Base-by-base conservation (phyloP, 2,113 vertebrate species). In the Bolborhynchus lineola region DNA sequence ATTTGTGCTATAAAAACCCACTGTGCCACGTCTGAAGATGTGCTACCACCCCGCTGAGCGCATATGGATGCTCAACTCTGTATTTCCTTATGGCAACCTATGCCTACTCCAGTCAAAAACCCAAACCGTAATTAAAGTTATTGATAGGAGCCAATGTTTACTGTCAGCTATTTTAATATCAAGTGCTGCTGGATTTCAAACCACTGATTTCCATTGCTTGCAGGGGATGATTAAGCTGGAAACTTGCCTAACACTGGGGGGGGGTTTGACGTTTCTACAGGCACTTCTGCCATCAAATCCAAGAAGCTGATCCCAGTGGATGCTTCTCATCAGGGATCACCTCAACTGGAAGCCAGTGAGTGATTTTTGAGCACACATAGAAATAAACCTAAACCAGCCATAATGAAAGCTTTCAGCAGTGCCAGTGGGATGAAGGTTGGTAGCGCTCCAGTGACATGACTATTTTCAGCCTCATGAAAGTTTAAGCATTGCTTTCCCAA, bases 41-140 rank as follows among this genome's bases (percentile, higher is more conserved):
- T 24, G 52, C 86, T 88, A 68, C 88, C 79, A 42, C 71, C 75
- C 91, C 0, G 7, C 88, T 55, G 82, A 95, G 86, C 67, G 28
- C 0, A 63, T 82, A 93, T 92, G 86, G 75, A 97, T 65, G 63
- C 90, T 95, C 46, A 93, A 91, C 67, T 71, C 75, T 87, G 37
- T 17, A 76, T 57, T 88, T 93, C 79, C 31, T 46, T 82, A 72
- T 74, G 71, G 91, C 59, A 88, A 87, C 26, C 2, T 12, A 67
- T 2, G 37, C 53, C 63, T 94, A 94, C 90, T 94, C 92, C 82
- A 94, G 79, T 80, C 70, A 95, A 93, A 95, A 95, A 57, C 14
- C 70, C 78, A 87, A 93, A 80, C 88, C 41, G 65, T 92, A 95
- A 95, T 94, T 95, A 67, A 94, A 88, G 71, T 88, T 92, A 93